Percentiles rank a stretch among this genome's conserved stretches.
Conservation (phyloP, 2,888 invertebrate species). For the Euzophera pinguis region DNA sequence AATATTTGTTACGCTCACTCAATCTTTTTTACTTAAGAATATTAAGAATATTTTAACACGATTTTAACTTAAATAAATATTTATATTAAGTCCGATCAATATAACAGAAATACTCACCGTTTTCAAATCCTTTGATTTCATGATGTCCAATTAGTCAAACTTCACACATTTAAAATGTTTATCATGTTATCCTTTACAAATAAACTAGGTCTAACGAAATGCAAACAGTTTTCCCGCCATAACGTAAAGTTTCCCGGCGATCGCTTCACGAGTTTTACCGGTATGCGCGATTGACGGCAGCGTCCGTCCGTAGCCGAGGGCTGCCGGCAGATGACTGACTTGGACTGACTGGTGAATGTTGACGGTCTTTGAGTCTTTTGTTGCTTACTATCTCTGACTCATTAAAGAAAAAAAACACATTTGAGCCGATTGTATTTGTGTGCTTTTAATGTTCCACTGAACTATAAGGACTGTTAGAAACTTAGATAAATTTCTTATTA, state of each 20-base stretch:
- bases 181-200: slow-evolving; percentile 20
- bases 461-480: too few relatives aligned
- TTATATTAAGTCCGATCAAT: too few relatives aligned
- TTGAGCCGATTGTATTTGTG: neutral
- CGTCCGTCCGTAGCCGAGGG: slow-evolving; percentile 44
- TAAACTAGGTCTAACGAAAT: slow-evolving; percentile 14
- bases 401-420: slow-evolving; percentile 1
- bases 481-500: too few relatives aligned
- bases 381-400: slow-evolving; percentile 12
- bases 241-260: slow-evolving; percentile 62
- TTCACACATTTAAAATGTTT: slow-evolving; percentile 29
- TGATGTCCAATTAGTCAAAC: slow-evolving; percentile 31
- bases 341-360: slow-evolving; percentile 18
- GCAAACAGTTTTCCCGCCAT: slow-evolving; percentile 56
- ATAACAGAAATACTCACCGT: slow-evolving; percentile 33
- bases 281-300: slow-evolving; percentile 39
- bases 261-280: slow-evolving; percentile 27
- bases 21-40: too few relatives aligned
- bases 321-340: slow-evolving; percentile 17
- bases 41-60: too few relatives aligned
- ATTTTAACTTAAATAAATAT: too few relatives aligned
- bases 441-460: too few relatives aligned
- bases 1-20: too few relatives aligned
- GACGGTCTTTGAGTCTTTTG: slow-evolving; percentile 8
- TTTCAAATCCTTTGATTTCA: slow-evolving; percentile 45